Conservation (phyloP, 2,797 vertebrate genomes). For the Anabas testudineus region DNA sequence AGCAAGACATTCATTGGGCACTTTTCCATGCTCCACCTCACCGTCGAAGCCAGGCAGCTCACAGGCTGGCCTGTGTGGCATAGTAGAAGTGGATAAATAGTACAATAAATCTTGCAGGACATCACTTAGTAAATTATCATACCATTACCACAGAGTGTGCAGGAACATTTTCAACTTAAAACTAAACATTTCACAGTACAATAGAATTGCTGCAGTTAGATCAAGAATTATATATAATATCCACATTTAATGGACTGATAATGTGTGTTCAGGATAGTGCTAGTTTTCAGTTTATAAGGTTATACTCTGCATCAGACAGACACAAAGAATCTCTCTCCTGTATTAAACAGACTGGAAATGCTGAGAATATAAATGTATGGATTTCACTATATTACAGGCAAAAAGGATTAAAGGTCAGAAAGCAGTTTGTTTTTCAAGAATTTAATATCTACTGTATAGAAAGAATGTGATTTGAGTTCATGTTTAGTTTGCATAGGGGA, state of each 20-base stretch:
- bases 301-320: conserved; percentile 10
- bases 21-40: conserved; percentile 61
- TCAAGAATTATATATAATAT: neutral
- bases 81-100: conserved; percentile 13
- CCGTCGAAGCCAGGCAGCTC: conserved; percentile 44
- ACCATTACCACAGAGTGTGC: neutral
- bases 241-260: neutral
- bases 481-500: no score
- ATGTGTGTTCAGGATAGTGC: conserved; percentile 6
- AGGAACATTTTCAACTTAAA: neutral
- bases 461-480: no score
- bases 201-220: neutral
- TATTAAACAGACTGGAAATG: no score
- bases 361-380: no score
- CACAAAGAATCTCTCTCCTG: no score
- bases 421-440: no score
- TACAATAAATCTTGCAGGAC: conserved; percentile 7
- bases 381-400: no score
- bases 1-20: conserved; percentile 70
- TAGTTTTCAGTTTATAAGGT: conserved; percentile 1
- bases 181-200: neutral
- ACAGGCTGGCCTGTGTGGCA: neutral
- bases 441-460: no score
- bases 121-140: conserved; percentile 3
- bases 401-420: no score